Conservation (phyloP, 1,140 invertebrate species). For the Palaemon carinicauda region DNA sequence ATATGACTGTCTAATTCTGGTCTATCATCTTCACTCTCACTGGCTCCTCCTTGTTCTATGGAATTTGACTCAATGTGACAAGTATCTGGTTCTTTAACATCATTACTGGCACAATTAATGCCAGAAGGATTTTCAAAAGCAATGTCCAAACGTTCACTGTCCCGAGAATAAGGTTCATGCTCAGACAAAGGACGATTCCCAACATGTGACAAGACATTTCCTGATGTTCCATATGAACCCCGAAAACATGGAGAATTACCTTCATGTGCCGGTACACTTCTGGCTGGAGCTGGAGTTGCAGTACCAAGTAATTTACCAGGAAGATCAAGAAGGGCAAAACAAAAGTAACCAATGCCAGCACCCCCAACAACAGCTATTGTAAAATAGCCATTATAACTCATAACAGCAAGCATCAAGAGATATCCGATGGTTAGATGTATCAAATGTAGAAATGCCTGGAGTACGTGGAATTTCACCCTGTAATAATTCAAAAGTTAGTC, state of each 20-base stretch:
- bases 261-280: background rate
- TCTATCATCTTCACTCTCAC: background rate
- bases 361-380: constrained; percentile 31
- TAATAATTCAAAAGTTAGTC: background rate
- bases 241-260: constrained; percentile 21
- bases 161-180: constrained; percentile 11
- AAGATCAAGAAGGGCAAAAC: constrained; percentile 41
- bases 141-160: constrained; percentile 5
- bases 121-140: constrained; percentile 17
- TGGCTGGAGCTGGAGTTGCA: background rate
- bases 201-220: constrained; percentile 27
- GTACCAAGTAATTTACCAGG: constrained; percentile 32
- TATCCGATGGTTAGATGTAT: constrained; percentile 35
- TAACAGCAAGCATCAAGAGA: constrained; percentile 38
- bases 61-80: background rate
- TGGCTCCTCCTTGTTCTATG: too few relatives aligned
- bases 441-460: constrained; percentile 36
- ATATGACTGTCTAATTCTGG: background rate
- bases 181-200: constrained; percentile 28
- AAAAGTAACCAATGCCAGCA: constrained; percentile 43
- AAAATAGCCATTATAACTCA: constrained; percentile 46
- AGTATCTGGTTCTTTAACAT: background rate
- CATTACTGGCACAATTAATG: background rate
- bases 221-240: constrained; percentile 43
- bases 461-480: constrained; percentile 43